Evolutionary conservation across 2,888 invertebrate species (phyloP), one percentile per base, ranked within the genome.

Genomic region (Hipparchia sbordonii): DNA sequence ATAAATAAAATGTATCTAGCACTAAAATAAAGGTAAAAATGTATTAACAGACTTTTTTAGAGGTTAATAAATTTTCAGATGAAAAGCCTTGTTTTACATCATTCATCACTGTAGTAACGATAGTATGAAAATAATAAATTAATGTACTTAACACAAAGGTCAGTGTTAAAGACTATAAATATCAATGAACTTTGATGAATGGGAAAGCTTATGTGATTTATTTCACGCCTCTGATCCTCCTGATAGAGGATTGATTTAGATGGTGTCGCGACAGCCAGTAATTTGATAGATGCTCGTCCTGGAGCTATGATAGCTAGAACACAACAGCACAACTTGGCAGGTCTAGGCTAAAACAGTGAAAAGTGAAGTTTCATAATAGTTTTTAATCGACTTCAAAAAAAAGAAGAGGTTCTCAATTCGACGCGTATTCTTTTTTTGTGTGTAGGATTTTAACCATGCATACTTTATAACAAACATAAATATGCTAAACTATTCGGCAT

Each of bases 171-270:
- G 62, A 57, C 74, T 66, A 80, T 77, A 81, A 81, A 70, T 72
- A 72, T 76, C 76, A 81, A 80, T 80, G 82, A 78, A 74, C 81
- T 86, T 84, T 87, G 87, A 88, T 86, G 84, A 85, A 89, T 85
- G 85, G 81, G 79, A 76, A 75, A 74, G 78, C 78, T 77, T 79
- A 78, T 81, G 81, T 84, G 85, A 84, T 83, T 84, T 82, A 87
- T 88, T 86, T 84, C 82, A 81, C 79, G 83, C 79, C 80, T 80
- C 78, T 77, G 84, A 82, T 83, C 79, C 78, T 76, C 77, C 79
- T 82, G 84, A 84, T 84, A 86, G 82, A 77, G 79, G 86, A 89
- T 89, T 89, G 88, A 89, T 87, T 89, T 85, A 82, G 83, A 86
- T 84, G 85, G 86, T 81, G 81, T 80, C 78, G 72, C 77, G 79